Percentiles rank a stretch among this genome's conserved stretches.
These are phyloP conservation scores for Ornithoptera alexandrae DNA, from an alignment of 2,888 invertebrate genomes.

Conservation along the genomic window DNA sequence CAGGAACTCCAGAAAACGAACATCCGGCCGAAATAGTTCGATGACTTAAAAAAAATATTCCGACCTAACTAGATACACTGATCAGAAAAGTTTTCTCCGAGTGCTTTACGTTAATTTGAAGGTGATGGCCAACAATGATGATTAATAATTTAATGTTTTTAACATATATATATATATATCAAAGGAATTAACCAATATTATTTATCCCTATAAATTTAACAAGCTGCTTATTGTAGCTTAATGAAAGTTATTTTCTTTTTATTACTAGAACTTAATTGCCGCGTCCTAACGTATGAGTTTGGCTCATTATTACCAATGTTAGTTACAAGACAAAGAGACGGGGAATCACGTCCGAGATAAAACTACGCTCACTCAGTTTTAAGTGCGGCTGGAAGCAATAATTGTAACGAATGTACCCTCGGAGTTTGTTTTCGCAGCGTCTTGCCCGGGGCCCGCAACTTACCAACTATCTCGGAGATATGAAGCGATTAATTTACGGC, in stretches of 20 bases:
- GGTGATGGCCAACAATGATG: no score
- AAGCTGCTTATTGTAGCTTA: background rate
- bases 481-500: slow-evolving; percentile 47
- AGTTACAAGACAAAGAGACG: slow-evolving; percentile 19
- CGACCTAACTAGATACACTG: no score
- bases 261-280: background rate
- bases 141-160: no score
- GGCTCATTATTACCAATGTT: slow-evolving; percentile 12
- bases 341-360: slow-evolving; percentile 51
- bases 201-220: background rate
- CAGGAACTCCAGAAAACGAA: no score
- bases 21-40: no score
- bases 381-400: slow-evolving; percentile 46
- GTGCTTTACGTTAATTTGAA: no score
- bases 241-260: background rate
- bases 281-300: slow-evolving; percentile 13
- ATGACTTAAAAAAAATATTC: no score
- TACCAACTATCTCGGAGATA: slow-evolving; percentile 45
- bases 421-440: slow-evolving; percentile 48
- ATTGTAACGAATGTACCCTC: slow-evolving; percentile 52
- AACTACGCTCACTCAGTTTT: slow-evolving; percentile 43
- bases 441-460: slow-evolving; percentile 39
- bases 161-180: no score
- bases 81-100: no score
- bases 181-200: no score